Conservation (phyloP, 2,888 invertebrate genomes). For the Callosobruchus maculatus region DNA sequence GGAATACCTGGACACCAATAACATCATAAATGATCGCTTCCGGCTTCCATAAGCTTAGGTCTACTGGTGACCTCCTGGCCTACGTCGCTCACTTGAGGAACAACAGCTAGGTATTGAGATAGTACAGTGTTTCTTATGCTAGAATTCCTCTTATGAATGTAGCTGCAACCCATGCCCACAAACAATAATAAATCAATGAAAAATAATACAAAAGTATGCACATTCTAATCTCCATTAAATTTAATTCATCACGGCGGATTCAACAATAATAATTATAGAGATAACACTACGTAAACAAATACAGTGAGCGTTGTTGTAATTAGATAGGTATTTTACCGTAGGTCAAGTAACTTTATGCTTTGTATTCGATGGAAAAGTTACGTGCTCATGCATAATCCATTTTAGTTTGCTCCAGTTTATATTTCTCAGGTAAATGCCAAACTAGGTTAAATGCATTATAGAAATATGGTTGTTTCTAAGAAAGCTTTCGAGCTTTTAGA, state of each 20-base stretch:
- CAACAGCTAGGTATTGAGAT: too few species aligned
- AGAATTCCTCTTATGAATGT: too few species aligned
- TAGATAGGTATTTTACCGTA: background rate
- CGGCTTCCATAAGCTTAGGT: too few species aligned
- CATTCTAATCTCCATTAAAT: background rate
- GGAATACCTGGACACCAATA: too few species aligned
- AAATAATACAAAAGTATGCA: background rate
- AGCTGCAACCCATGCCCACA: too few species aligned
- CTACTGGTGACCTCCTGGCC: too few species aligned
- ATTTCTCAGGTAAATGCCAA: background rate
- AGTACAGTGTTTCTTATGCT: too few species aligned
- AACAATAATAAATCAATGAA: background rate
- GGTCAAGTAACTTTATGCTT: background rate
- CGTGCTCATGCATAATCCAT: background rate
- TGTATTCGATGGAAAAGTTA: background rate
- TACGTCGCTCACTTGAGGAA: too few species aligned
- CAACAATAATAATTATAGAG: background rate
- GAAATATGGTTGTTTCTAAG: background rate
- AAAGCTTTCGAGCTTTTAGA: background rate
- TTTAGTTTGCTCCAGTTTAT: background rate
- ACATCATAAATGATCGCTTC: too few species aligned
- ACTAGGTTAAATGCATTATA: background rate
- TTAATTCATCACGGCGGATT: background rate
- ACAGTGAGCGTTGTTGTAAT: background rate
- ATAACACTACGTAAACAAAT: background rate